Evolutionary conservation across 1,140 invertebrate genomes (phyloP).

Genomic region (Saccostrea echinata): DNA sequence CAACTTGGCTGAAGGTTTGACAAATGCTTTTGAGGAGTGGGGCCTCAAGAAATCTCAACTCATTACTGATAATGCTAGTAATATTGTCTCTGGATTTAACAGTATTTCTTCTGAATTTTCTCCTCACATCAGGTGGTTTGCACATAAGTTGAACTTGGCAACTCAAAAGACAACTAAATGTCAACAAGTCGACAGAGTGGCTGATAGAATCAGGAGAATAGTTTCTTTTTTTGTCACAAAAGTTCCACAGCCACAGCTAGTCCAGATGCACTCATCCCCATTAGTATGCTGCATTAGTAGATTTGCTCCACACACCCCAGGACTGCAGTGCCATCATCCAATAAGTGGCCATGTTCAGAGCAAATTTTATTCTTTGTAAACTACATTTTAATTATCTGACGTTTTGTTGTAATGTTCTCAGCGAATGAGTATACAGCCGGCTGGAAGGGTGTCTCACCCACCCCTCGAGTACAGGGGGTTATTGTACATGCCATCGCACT

Average conservation of each 20-base stretch:
- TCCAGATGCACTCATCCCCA: no score
- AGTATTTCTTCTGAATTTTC: constrained; percentile 35
- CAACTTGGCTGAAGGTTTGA: neutral
- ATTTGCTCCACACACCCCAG: no score
- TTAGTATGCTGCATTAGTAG: no score
- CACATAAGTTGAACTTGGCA: constrained; percentile 55
- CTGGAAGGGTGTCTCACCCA: no score
- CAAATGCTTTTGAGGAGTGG: constrained; percentile 31
- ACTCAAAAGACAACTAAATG: constrained; percentile 32
- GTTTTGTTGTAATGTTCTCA: no score
- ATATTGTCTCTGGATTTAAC: constrained; percentile 52
- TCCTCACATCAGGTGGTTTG: constrained; percentile 52
- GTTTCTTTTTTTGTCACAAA: constrained; percentile 57
- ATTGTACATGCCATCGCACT: no score
- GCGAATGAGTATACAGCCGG: no score
- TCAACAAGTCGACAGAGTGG: neutral
- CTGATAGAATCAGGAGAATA: constrained; percentile 36
- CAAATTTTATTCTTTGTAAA: no score
- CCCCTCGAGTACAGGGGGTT: no score
- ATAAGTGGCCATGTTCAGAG: no score
- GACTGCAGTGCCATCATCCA: no score
- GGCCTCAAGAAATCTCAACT: constrained; percentile 40
- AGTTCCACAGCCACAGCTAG: constrained; percentile 52
- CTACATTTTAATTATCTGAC: no score
- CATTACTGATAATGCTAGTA: constrained; percentile 1